Base-by-base conservation (phyloP, 2,888 invertebrate genomes). In the Drosophila melanosoma region DNA sequence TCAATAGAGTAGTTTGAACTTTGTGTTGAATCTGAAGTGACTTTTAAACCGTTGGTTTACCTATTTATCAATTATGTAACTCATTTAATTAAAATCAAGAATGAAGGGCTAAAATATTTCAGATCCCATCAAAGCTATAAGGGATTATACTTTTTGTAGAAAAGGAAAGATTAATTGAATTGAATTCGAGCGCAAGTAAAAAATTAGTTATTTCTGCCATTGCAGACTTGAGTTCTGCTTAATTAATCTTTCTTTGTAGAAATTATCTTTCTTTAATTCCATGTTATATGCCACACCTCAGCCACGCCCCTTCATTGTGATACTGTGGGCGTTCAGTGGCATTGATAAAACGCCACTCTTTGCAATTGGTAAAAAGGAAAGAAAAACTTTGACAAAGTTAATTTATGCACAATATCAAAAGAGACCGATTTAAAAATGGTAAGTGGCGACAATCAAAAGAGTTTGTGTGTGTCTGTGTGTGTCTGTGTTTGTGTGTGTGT, bases 341-440 rank as follows among this genome's bases (percentile, higher is more conserved):
- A 65, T 45, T 75, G 76, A 78, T 74, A 79, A 79, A 84, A 68
- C 58, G 69, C 60, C 73, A 75, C 68, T 85, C 64, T 58, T 59
- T 79, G 84, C 84, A 83, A 62, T 79, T 85, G 69, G 68, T 29
- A 29, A 67, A 69, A 67, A 70, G 69, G 67, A 70, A 45, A 70
- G 40, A 53, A 71, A 79, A 81, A 69, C 63, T 74, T 86, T 82
- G 71, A 17, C 56, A 74, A 82, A 82, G 60, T 82, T 87, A 87
- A 89, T 89, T 89, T 89, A 89, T 89, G 80, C 85, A 65, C 73
- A 74, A 69, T 79, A 87, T 83, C 74, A 85, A 83, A 81, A 73
- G 79, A 42, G 42, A 29, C 52, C 45, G 33, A 58, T 29, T 62
- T 68, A 36, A 63, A 68, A 57, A 20, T 52, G 66, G 49, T 40